Base-by-base conservation (phyloP, 2,113 vertebrate species). In the Ellobius talpinus region DNA sequence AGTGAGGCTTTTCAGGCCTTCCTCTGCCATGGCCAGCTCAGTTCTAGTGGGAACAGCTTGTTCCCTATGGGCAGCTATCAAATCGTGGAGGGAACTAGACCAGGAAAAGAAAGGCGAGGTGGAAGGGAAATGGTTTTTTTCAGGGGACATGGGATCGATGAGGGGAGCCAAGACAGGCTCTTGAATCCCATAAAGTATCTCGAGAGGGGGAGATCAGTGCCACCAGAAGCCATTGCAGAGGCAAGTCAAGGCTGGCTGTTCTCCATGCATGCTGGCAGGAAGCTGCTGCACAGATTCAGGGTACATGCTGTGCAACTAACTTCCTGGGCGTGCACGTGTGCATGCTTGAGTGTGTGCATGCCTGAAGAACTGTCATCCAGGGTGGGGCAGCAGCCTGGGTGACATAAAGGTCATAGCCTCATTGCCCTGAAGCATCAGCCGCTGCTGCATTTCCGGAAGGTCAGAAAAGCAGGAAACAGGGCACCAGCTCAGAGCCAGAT, bases 231-330 rank as follows among this genome's bases (percentile, higher is more conserved):
- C 50, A 12, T 1, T 33, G 70, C 29, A 7, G 31, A 90, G 58
- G 19, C 36, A 55, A 68, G 2, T 5, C 50, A n/a, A 6, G 21
- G 31, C 19, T 47, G 13, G 55, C 23, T 0, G 0, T 61, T 63
- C 74, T 61, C 82, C 58, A 3, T 12, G 23, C 0, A 0, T 39
- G 58, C 81, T 19, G 10, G 31, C 5, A 4, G 39, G 77, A 58
- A 61, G 39, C 86, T 77, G 29, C 19, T 0, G 0, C 45, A 52
- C 33, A 29, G 33, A 26, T n/a, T 19, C 58, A 81, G n/a, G 8
- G 21, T 12, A 1, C 1, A 4, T 10, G 7, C 42, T 50, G 7
- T 21, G 0, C 42, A 6, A 24, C 5, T 78, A 19, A 31, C 39
- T 16, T 8, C 78, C 45, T 72, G 39, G 55, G 61, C 24, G 31